Base-by-base conservation (phyloP, 2,113 vertebrate genomes). In the Urocynchramus pylzowi region DNA sequence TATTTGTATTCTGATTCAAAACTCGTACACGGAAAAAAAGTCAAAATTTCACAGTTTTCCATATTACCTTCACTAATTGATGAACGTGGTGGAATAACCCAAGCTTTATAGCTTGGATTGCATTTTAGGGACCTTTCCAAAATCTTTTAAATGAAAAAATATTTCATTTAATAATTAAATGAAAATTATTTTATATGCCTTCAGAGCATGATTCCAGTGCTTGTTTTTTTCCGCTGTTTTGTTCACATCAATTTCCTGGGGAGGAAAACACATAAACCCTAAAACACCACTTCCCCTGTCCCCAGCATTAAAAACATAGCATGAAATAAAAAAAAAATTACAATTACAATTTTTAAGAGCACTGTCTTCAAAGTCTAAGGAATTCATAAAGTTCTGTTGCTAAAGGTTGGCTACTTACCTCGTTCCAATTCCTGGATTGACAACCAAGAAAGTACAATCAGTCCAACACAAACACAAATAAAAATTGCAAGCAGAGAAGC, bases 381-480 rank as follows among this genome's bases (percentile, higher is more conserved):
- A 89, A 45, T 4, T 42, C 16, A 17, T 45, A 19, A 17, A 60
- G 6, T 14, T 54, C 35, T 61, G 8, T 53, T 82, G 27, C 12
- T 83, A 65, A 56, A 65, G 16, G 3, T 26, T n/a, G 26, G 16
- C 33, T 56, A 78, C 97, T 97, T 93, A 98, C 98, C 97, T 91
- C 1, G 42, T 69, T 96, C 68, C 60, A 96, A 11, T n/a, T 93
- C 77, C 27, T 64, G 57, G 35, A 97, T 22, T 70, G 84, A 74
- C 68, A 98, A 49, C 98, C 98, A 98, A n/a, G 97, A 93, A 56
- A 98, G 41, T 31, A 53, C 95, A 70, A 98, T 77, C 88, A 98
- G 76, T 70, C 97, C 98, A 86, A 80, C 81, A 89, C 37, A 97
- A 64, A 97, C 10, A 39, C 96, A 90, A 13, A 97, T 5, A 63